Conservation (phyloP, 1,140 invertebrate genomes). For the Coboldia fuscipes region DNA sequence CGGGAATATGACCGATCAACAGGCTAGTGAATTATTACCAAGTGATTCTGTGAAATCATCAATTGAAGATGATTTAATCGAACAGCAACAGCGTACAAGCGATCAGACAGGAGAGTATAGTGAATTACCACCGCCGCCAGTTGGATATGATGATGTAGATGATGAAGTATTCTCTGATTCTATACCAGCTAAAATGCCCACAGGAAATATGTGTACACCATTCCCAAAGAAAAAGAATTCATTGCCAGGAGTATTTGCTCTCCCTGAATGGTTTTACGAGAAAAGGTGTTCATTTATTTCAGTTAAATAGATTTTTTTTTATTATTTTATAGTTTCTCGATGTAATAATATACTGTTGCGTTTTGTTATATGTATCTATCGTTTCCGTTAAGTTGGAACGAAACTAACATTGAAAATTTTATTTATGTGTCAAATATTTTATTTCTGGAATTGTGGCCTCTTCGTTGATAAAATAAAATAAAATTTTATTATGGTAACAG, state of each 20-base stretch:
- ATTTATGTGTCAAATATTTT: too few species aligned
- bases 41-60: conserved; percentile 17
- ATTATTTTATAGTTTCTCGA: neutral
- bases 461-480: too few species aligned
- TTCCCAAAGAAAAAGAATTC: conserved; percentile 12
- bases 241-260: conserved; percentile 13
- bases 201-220: conserved; percentile 21
- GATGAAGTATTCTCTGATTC: conserved; percentile 25
- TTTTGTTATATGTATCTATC: too few species aligned
- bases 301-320: neutral
- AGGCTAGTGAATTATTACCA: conserved; percentile 16
- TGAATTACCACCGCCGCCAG: conserved; percentile 14
- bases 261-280: conserved; percentile 19
- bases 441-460: too few species aligned
- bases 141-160: conserved; percentile 12
- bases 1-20: conserved; percentile 1
- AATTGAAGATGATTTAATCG: conserved; percentile 19
- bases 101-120: conserved; percentile 17
- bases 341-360: neutral
- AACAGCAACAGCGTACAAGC: conserved; percentile 10
- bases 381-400: too few species aligned
- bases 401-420: too few species aligned
- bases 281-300: conserved; percentile 12
- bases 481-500: too few species aligned
- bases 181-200: conserved; percentile 13